Evolutionary conservation across 2,797 vertebrate genomes (phyloP).

Genomic region (Xiphophorus birchmanni): DNA sequence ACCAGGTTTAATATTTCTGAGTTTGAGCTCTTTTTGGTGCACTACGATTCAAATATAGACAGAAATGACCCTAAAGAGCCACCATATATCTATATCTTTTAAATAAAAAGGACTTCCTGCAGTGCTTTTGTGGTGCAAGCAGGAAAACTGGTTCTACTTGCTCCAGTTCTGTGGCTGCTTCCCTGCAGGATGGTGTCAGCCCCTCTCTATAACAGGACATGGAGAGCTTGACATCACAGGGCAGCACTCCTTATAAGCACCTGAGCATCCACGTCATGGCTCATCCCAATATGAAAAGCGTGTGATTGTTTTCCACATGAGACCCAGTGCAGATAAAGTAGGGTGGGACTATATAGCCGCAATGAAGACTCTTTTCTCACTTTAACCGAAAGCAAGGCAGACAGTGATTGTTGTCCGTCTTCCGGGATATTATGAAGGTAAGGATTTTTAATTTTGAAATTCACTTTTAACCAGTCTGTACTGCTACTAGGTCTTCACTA

Average conservation of each 20-base stretch:
- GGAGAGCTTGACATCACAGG: constrained; percentile 64
- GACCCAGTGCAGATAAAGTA: constrained; percentile 49
- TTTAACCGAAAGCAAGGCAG: constrained; percentile 27
- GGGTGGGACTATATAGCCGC: constrained; percentile 49
- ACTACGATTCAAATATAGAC: neutral
- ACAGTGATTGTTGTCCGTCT: constrained; percentile 12
- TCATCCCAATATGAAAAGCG: constrained; percentile 64
- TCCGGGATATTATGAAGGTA: constrained; percentile 66
- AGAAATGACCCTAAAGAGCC: neutral
- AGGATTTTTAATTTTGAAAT: constrained; percentile 30
- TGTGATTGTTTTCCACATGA: constrained; percentile 76
- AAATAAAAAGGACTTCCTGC: neutral
- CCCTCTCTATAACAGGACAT: constrained; percentile 59
- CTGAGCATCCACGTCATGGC: constrained; percentile 64
- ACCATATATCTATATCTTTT: neutral
- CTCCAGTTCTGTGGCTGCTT: constrained; percentile 46
- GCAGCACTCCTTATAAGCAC: constrained; percentile 68
- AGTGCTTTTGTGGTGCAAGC: neutral
- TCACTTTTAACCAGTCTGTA: neutral
- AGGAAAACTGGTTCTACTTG: constrained; percentile 27
- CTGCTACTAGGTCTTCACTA: neutral
- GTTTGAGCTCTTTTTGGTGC: neutral
- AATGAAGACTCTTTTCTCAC: constrained; percentile 22
- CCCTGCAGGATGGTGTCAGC: constrained; percentile 40
- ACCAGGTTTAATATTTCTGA: neutral